Evolutionary conservation across 2,113 vertebrate genomes (phyloP), one percentile per base, ranked within the genome.

Genomic region (Petroica traversi): DNA sequence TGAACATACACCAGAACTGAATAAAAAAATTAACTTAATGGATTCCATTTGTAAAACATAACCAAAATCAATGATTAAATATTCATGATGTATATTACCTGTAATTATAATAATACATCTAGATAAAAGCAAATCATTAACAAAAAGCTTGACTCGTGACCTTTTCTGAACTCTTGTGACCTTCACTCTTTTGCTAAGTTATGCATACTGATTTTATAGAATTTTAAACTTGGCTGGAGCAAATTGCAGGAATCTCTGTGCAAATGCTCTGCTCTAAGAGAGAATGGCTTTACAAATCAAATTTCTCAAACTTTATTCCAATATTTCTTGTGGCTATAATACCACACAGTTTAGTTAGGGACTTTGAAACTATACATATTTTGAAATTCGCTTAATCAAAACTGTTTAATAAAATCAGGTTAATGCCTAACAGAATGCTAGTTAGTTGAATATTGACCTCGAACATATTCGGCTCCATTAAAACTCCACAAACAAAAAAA

Each of bases 401-500:
- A 68, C 8, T 64, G 29, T 86, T 73, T 69, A 87, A 80, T 79
- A 92, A 85, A 93, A 81, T 80, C 13, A 19, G 3, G 45, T 87
- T 95, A 96, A 94, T 91, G 62, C 29, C 49, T 92, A 91, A 93
- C 74, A 16, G 58, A 94, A 79, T 4, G 33, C 26, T 82, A 16
- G 15, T 81, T 89, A 81, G 36, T 52, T 89, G 66, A 87, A 82
- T 82, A 68, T 41, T 64, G 41, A 68, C n/a, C 22, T 69, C 1
- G 2, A 16, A 41, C 41, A 58, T 36, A 54, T 73, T 83, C 2
- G 4, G 25, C 14, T 64, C 59, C 29, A 9, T 66, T 76, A 58
- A 76, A 88, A 51, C 31, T 78, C 43, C 33, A 16, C 7, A 57
- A 74, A 49, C 24, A 34, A 67, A 41, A 72, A 77, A 84, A 41